A percentile compares a stretch with the other conserved stretches of the same genome.
Conservation (phyloP, 2,113 vertebrate genomes). For the Limanda limanda region DNA sequence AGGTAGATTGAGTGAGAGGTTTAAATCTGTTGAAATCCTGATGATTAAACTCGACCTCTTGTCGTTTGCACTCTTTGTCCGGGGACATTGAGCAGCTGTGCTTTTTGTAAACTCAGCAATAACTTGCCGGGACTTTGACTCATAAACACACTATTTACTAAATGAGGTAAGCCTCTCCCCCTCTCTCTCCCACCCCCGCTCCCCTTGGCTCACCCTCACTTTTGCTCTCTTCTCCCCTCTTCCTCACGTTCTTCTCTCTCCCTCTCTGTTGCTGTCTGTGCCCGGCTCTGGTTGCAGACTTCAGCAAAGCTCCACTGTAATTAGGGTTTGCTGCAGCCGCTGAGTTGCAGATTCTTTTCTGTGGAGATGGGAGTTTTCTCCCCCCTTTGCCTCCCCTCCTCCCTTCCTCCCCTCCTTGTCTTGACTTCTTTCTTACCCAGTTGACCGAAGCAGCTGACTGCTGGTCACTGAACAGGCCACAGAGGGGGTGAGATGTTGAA, state of each 20-base stretch:
- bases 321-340: constrained; percentile 79
- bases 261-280: constrained; percentile 1
- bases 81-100: constrained; percentile 46
- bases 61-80: not conserved
- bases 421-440: constrained; percentile 48
- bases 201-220: constrained; percentile 20
- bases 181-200: not conserved
- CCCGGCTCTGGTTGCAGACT: constrained; percentile 79
- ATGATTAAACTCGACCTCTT: not conserved
- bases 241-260: constrained; percentile 12
- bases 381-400: not conserved
- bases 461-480: constrained; percentile 28
- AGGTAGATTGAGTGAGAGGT: too few species aligned
- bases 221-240: constrained; percentile 20
- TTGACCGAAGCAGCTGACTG: constrained; percentile 58
- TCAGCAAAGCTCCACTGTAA: constrained; percentile 84
- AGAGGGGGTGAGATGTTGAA: constrained; percentile 8
- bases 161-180: constrained; percentile 54
- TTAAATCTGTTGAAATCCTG: too few species aligned
- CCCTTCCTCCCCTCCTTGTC: constrained; percentile 4
- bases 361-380: constrained; percentile 66
- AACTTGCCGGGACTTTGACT: constrained; percentile 46
- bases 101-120: constrained; percentile 56
- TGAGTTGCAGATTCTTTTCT: constrained; percentile 83
- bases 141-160: constrained; percentile 66